These are phyloP conservation scores for Hyposoter didymator DNA, from an alignment of 2,888 invertebrate species.

Conservation along the genomic window DNA sequence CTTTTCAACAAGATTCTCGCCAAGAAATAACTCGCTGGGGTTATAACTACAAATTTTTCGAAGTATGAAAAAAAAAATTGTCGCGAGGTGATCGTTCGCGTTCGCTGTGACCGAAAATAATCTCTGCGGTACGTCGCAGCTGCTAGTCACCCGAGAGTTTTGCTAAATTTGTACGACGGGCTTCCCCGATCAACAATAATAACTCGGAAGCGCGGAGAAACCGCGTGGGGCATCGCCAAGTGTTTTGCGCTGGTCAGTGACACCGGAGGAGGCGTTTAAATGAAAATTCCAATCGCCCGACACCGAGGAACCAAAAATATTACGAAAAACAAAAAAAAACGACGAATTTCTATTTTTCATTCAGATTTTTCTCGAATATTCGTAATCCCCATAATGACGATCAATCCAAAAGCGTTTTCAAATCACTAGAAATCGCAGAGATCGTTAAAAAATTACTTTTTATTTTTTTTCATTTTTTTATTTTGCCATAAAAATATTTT, in stretches of 20 bases:
- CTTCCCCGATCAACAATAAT: constrained; percentile 41
- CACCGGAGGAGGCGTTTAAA: constrained; percentile 23
- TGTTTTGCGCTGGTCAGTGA: constrained; percentile 48
- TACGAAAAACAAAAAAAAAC: neutral
- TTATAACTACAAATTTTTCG: neutral
- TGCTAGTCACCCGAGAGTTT: constrained; percentile 29
- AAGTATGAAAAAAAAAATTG: constrained; percentile 20
- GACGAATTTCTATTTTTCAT: too few species aligned
- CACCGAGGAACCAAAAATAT: neutral
- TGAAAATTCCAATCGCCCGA: neutral
- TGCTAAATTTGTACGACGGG: constrained; percentile 32
- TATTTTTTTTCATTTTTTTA: neutral
- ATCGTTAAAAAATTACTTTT: neutral
- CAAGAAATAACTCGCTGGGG: neutral
- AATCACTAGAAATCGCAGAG: neutral
- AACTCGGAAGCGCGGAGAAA: constrained; percentile 9
- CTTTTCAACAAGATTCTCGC: neutral
- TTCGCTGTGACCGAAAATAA: constrained; percentile 20
- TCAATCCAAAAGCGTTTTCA: too few species aligned
- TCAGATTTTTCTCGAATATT: too few species aligned
- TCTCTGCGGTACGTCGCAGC: neutral
- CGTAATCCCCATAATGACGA: too few species aligned
- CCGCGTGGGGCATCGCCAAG: neutral
- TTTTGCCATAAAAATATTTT: neutral
- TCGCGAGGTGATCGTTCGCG: constrained; percentile 14